A percentile compares a stretch with the other conserved stretches of the same genome.
Evolutionary conservation across 2,797 vertebrate species (phyloP).

Genomic region (Xiphorhynchus erythropygius): DNA sequence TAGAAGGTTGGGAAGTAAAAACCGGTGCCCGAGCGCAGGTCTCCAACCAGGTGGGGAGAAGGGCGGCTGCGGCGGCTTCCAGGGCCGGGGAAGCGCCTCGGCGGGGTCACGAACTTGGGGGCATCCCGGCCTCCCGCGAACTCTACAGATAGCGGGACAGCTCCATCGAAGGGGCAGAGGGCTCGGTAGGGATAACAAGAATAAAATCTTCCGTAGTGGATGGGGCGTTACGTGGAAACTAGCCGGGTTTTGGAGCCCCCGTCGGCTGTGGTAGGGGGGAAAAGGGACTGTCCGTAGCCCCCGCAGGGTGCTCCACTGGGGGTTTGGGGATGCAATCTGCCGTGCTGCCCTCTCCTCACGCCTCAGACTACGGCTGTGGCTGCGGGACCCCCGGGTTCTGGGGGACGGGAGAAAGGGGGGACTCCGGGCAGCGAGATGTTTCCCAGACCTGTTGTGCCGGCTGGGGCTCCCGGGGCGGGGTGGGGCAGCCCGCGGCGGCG

Average conservation of each 20-base stretch:
- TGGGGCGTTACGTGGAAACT: background rate
- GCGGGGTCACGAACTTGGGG: background rate
- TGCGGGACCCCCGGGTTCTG: background rate
- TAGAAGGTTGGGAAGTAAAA: background rate
- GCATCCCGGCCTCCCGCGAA: rapidly evolving
- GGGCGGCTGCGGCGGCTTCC: background rate
- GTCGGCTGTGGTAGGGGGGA: background rate
- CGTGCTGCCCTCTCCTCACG: background rate
- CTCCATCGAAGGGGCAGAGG: background rate
- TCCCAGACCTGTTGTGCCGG: background rate
- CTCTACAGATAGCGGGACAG: background rate
- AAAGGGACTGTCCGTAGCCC: background rate
- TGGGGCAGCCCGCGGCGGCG: background rate
- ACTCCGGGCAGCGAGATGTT: background rate
- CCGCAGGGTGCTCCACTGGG: background rate
- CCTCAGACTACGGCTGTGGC: background rate
- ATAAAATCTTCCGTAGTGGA: background rate
- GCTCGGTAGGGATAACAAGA: rapidly evolving
- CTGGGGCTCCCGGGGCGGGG: background rate
- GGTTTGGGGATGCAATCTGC: background rate
- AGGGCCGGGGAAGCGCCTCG: background rate
- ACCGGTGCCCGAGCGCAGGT: background rate
- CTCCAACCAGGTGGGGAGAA: background rate
- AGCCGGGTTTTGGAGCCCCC: background rate
- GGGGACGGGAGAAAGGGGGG: too few species aligned